A percentile compares a stretch with the other conserved stretches of the same genome.
These are phyloP conservation scores for Poliocrania exsul DNA, from an alignment of 2,797 vertebrate genomes.

Conservation along the genomic window DNA sequence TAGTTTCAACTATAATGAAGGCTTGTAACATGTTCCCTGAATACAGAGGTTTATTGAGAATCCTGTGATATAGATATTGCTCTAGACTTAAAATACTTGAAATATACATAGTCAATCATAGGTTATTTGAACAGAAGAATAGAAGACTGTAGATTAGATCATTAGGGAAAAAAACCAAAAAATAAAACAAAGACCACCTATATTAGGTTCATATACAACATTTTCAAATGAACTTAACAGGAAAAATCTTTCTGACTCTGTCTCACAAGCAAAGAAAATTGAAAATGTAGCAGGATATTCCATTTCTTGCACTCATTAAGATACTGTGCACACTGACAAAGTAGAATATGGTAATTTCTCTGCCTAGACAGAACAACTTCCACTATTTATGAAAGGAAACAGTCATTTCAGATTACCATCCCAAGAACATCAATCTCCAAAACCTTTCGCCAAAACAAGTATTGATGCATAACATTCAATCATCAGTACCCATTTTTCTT, in stretches of 20 bases:
- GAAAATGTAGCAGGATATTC: slow-evolving; percentile 11
- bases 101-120: neutral
- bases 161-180: neutral
- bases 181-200: neutral
- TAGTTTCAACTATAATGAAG: neutral
- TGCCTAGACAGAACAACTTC: neutral
- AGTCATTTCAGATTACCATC: slow-evolving; percentile 14
- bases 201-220: neutral
- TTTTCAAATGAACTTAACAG: neutral
- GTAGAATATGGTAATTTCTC: neutral
- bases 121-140: neutral
- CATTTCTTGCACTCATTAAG: slow-evolving; percentile 15
- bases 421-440: slow-evolving; percentile 9
- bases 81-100: neutral
- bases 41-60: neutral
- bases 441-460: slow-evolving; percentile 20
- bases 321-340: neutral
- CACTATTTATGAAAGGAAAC: slow-evolving; percentile 3
- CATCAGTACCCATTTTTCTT: slow-evolving; percentile 8
- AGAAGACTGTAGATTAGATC: neutral
- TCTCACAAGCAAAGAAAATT: slow-evolving; percentile 6
- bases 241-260: neutral
- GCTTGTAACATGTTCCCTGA: neutral
- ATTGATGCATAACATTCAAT: slow-evolving; percentile 13
- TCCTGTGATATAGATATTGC: neutral